Percentiles rank a stretch among this genome's conserved stretches.
These are phyloP conservation scores for Scalopus aquaticus DNA, from an alignment of 2,113 vertebrate genomes.

Conservation along the genomic window DNA sequence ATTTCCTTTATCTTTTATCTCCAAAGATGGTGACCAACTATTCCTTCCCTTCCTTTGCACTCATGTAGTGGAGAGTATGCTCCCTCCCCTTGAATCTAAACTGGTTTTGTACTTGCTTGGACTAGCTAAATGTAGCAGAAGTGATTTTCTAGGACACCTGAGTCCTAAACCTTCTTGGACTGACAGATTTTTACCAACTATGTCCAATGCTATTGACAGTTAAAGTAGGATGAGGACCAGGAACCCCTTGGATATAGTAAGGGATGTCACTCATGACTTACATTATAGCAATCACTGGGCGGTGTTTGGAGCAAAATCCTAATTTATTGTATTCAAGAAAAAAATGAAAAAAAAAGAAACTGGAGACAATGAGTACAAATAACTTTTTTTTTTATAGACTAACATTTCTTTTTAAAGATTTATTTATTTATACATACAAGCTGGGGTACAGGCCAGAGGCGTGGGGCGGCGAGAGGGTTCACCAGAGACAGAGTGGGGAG, in stretches of 20 bases:
- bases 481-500: too few species aligned
- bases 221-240: neutral
- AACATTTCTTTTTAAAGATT: too few species aligned
- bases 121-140: neutral
- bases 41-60: neutral
- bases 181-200: neutral
- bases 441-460: too few species aligned
- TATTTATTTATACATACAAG: too few species aligned
- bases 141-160: neutral
- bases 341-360: neutral
- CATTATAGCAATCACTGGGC: neutral
- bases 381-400: too few species aligned
- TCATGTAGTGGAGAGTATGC: neutral
- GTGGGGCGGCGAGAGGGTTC: too few species aligned
- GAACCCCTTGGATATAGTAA: neutral
- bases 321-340: neutral
- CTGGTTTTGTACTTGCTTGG: neutral
- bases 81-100: neutral
- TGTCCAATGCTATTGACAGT: neutral
- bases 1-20: neutral
- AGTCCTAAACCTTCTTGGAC: neutral
- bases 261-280: neutral
- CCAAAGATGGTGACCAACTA: neutral
- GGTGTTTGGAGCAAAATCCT: neutral
- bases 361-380: neutral